A percentile compares a stretch with the other conserved stretches of the same genome.
phyloP scores from a whole-genome alignment of 1,140 invertebrate genomes.

The Stegodyphus mimosarum region DNA sequence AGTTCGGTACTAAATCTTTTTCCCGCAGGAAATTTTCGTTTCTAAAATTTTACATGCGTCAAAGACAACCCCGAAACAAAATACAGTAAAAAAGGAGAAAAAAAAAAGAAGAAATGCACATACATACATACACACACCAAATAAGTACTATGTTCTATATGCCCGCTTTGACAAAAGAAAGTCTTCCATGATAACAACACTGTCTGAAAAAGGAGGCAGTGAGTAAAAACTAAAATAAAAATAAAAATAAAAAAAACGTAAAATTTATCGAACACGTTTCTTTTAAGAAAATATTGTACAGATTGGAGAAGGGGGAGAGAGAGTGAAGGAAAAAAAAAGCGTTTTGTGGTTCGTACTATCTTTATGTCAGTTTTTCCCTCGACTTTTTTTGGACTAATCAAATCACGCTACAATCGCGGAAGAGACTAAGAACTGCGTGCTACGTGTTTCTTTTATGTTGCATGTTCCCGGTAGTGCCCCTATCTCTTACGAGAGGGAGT shows the following conservation, averaged over 20 bases:
- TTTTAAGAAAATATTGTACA: slow-evolving; percentile 58
- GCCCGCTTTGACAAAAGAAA: slow-evolving; percentile 38
- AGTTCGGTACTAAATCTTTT: slow-evolving; percentile 25
- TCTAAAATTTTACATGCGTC: slow-evolving; percentile 25
- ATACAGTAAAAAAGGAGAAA: too few species aligned
- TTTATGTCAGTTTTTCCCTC: slow-evolving; percentile 55
- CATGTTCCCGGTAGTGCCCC: slow-evolving; percentile 32
- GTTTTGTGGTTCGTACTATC: slow-evolving; percentile 59
- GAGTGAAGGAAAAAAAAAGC: slow-evolving; percentile 11
- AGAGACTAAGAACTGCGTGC: slow-evolving; percentile 44
- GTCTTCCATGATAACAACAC: slow-evolving; percentile 46
- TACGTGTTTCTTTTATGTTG: slow-evolving; percentile 53
- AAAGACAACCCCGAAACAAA: slow-evolving; percentile 14
- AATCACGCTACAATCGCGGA: slow-evolving; percentile 41
- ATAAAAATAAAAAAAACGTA: slow-evolving; percentile 18
- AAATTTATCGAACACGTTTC: slow-evolving; percentile 58
- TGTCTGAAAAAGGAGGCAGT: not conserved
- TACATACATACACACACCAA: slow-evolving; percentile 17
- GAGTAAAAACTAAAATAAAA: not conserved
- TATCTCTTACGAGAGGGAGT: slow-evolving; percentile 31
- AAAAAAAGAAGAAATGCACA: too few species aligned
- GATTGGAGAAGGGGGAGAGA: slow-evolving; percentile 19
- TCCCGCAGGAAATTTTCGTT: slow-evolving; percentile 9
- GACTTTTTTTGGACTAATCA: slow-evolving; percentile 55
- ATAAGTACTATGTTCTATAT: slow-evolving; percentile 28